Percentiles rank a stretch among this genome's conserved stretches.
These are phyloP conservation scores for Sipha maydis DNA, from an alignment of 2,888 invertebrate genomes.

Conservation along the genomic window DNA sequence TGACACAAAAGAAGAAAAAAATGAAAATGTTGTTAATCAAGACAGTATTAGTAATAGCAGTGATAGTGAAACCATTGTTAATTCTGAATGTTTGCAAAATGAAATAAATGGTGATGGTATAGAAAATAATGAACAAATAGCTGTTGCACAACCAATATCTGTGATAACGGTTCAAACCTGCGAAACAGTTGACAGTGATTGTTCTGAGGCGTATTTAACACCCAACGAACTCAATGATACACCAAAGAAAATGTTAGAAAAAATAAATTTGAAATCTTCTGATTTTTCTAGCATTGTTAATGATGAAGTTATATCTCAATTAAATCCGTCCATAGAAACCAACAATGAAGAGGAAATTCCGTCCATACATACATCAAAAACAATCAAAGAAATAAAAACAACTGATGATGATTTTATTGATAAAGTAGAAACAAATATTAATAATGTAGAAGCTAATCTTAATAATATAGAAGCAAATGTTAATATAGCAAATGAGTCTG, in stretches of 20 bases:
- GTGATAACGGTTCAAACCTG: slow-evolving; percentile 66
- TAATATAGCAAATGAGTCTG: neutral
- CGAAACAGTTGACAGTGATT: slow-evolving; percentile 76
- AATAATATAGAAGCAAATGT: neutral
- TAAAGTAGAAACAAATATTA: neutral
- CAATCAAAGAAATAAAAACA: slow-evolving; percentile 3
- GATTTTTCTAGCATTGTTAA: slow-evolving; percentile 19
- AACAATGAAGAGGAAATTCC: slow-evolving; percentile 19
- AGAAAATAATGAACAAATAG: slow-evolving; percentile 30
- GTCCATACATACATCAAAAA: slow-evolving; percentile 24
- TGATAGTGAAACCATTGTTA: slow-evolving; percentile 66
- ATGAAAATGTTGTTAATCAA: slow-evolving; percentile 61
- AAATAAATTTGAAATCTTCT: neutral
- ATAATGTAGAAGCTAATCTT: neutral
- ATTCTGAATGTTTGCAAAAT: slow-evolving; percentile 61
- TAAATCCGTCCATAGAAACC: slow-evolving; percentile 42
- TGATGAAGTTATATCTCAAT: slow-evolving; percentile 1
- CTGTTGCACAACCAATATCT: slow-evolving; percentile 53
- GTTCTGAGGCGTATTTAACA: slow-evolving; percentile 77
- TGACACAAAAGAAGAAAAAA: slow-evolving; percentile 28
- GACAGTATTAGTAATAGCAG: slow-evolving; percentile 64
- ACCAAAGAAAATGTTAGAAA: slow-evolving; percentile 43
- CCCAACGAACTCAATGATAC: slow-evolving; percentile 72
- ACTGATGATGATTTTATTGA: neutral
- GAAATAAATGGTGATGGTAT: slow-evolving; percentile 52